Conservation (phyloP, 2,113 vertebrate genomes). For the Maccullochella peelii region DNA sequence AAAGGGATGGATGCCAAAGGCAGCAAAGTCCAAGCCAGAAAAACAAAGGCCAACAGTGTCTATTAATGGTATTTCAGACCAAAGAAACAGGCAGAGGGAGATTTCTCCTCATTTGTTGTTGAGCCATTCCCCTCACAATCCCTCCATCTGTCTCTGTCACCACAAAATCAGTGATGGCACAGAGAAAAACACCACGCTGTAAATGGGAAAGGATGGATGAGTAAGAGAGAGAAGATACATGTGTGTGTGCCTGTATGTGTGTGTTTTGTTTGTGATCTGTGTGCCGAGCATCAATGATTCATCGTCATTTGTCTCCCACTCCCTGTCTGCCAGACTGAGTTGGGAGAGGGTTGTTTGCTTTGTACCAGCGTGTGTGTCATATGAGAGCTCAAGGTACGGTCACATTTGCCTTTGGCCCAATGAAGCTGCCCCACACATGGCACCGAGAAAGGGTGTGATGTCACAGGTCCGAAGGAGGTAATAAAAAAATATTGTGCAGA, state of each 20-base stretch:
- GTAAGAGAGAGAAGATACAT: conserved; percentile 52
- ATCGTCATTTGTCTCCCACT: conserved; percentile 66
- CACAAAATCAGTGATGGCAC: conserved; percentile 44
- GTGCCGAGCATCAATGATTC: conserved; percentile 67
- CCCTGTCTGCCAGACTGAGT: conserved; percentile 66
- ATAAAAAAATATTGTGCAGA: conserved; percentile 17
- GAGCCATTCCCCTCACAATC: conserved; percentile 46
- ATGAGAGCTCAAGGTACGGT: conserved; percentile 16
- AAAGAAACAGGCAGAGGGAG: conserved; percentile 28
- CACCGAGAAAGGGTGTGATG: neutral
- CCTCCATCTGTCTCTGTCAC: conserved; percentile 73
- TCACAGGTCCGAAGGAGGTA: neutral
- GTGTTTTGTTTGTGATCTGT: conserved; percentile 61
- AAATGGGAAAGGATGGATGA: conserved; percentile 56
- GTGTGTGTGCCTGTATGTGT: neutral
- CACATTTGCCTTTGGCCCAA: conserved; percentile 12
- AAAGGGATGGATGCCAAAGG: neutral
- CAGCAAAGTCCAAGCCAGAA: neutral
- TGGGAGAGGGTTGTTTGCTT: conserved; percentile 44
- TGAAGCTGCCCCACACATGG: neutral
- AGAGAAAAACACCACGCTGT: conserved; percentile 42
- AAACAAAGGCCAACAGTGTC: conserved; percentile 21
- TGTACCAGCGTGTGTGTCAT: conserved; percentile 7
- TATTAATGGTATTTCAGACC: conserved; percentile 41
- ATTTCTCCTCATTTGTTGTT: conserved; percentile 38